Base-by-base conservation (phyloP, 1,140 invertebrate genomes). In the Palaemon carinicauda region DNA sequence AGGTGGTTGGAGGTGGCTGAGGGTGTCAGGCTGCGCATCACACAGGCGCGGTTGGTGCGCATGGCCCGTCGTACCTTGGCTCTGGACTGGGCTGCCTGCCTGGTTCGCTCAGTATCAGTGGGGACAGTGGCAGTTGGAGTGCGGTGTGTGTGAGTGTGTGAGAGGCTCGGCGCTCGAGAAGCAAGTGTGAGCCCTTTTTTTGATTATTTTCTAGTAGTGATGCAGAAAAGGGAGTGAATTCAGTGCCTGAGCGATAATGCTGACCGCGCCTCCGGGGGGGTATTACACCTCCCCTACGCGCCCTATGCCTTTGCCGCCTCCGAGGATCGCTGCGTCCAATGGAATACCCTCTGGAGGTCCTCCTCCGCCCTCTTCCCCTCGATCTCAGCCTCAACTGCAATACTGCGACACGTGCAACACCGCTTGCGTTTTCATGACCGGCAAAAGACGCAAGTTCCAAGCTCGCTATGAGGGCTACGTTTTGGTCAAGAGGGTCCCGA, bases 321-420 rank as follows among this genome's bases (percentile, higher is more conserved):
- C 60, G 3, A 69, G 21, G 60, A 29, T 69, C 12, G 29, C 60
- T 27, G 21, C 60, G 60, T 65, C 69, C 27, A 82, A 71, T 60
- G 69, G 65, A 51, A 33, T 50, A 17, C 69, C 80, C 14, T 29
- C 56, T 12, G 80, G 21, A 12, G 52, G 9, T 9, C 29, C 79
- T 17, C 60, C 60, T 5, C 17, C 80, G 19, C 19, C 50, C 3
- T n/a, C 69, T 19, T 65, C 75, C 41, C 83, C 51, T 14, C 33
- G 51, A 21, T 41, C 71, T n/a, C 82, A 21, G 7, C 74, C 77
- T 24, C 80, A 50, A 41, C 73, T 79, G 74, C 86, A 86, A 74
- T 89, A 81, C 56, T 89, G 88, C 73, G 88, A 89, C 69, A 80
- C 88, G n/a, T 89, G 88, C 79, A 88, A 89, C 82, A 87, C 88